Base-by-base conservation (phyloP, 2,888 invertebrate species). In the Nezara viridula region DNA sequence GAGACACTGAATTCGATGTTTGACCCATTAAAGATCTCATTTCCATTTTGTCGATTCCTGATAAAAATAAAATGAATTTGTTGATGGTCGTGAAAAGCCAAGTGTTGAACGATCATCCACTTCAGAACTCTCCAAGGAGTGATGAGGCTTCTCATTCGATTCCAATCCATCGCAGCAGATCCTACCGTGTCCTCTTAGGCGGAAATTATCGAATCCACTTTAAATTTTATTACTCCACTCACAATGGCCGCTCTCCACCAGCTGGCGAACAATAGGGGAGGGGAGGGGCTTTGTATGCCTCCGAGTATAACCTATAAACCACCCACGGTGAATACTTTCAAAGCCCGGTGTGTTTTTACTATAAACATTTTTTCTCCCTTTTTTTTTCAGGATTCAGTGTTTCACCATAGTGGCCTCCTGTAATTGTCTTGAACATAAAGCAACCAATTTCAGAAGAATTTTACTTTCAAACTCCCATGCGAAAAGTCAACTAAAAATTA, bases 181-280 rank as follows among this genome's bases (percentile, higher is more conserved):
- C 14, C 44, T n/a, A 24, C 12, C 12, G 24, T 40, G 77, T 5
- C 77, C 81, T 32, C 14, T 44, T n/a, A 47, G 40, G 81, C 37
- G 81, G 81, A 81, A 47, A 47, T 81, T 81, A 81, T 81, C 81
- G 81, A 81, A 81, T 81, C 81, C 44, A 81, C 81, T 81, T 81
- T 81, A 81, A 81, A 81, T 81, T 81, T 81, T 47, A 81, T 81
- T 81, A 81, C 44, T 44, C 81, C 24, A 24, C 44, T 81, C 81
- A 81, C 81, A 81, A 81, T n/a, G 44, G 81, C 24, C 44, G 5
- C 81, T 47, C 81, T n/a, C n/a, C 81, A 81, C 44, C 81, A 81
- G 44, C 81, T 47, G 81, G 81, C 81, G 44, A 24, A 81, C 81
- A 81, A 81, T 81, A n/a, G 66, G 21, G 19, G 66, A 5, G 19